Evolutionary conservation across 2,113 vertebrate species (phyloP).

Genomic region (Rousettus leschenaultii): DNA sequence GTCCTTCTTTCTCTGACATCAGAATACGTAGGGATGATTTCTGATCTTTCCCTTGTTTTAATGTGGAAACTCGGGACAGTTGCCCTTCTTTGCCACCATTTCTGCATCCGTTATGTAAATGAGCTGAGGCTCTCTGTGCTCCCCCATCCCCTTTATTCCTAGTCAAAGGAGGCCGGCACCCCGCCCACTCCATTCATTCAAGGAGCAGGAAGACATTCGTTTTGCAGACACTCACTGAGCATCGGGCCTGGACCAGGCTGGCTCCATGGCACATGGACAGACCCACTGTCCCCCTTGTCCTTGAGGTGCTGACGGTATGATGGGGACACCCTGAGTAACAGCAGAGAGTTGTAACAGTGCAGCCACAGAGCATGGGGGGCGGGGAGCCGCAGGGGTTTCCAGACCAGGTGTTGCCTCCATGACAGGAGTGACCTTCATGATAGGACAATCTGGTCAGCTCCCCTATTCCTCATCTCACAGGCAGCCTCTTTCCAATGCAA

Average conservation of each 20-base stretch:
- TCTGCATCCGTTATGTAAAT: neutral
- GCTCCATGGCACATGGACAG: neutral
- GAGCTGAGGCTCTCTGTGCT: neutral
- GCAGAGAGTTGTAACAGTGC: neutral
- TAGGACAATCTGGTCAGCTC: neutral
- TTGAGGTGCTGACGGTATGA: neutral
- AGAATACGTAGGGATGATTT: neutral
- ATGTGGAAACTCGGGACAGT: neutral
- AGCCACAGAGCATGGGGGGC: neutral
- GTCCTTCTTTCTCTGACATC: neutral
- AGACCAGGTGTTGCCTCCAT: neutral
- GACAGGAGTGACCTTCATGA: neutral
- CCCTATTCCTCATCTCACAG: too few species aligned
- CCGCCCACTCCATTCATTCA: neutral
- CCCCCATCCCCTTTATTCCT: too few species aligned
- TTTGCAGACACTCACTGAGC: neutral
- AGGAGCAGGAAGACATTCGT: neutral
- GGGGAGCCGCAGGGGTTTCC: neutral
- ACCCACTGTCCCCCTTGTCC: neutral
- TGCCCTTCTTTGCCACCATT: neutral
- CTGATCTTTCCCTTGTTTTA: neutral
- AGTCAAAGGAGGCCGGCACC: neutral
- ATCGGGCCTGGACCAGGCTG: neutral
- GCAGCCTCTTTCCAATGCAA: neutral
- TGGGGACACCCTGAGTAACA: neutral